Base-by-base conservation (phyloP, 2,113 vertebrate genomes). In the Dicrurus megarhynchus region DNA sequence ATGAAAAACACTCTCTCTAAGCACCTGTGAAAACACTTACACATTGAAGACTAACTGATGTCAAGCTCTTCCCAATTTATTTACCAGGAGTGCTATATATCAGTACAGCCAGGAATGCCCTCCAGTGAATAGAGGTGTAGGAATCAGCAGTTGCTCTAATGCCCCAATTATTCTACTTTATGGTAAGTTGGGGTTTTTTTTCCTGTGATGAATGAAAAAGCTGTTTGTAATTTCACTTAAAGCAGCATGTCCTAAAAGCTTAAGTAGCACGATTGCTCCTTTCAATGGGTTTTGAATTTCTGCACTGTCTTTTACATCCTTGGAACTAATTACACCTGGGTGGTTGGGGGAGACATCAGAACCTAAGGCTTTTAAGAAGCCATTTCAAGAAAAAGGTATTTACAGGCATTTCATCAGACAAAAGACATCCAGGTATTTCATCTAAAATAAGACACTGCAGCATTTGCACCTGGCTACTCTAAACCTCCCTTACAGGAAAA, bases 1-100 rank as follows among this genome's bases (percentile, higher is more conserved):
- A 93, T 87, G 41, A 84, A 78, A 92, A 84, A 84, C 32, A 68
- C 82, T 28, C 67, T 65, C 53, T 74, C 42, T 46, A 63, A 84
- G 46, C n/a, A 86, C 50, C 64, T 87, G 57, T 64, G 49, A 82
- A 96, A 96, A 94, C 53, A 88, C 67, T 87, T 60, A 69, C 24
- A 65, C 19, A 20, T 67, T 42, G 35, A 68, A 94, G 55, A 47
- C 50, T 84, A 90, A 79, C 12, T 89, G 60, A 78, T 78, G 47
- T 61, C 30, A 63, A 90, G 28, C 35, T 90, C 61, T 90, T 87
- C 28, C 28, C 59, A 70, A 28, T 88, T 82, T 91, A 83, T 94
- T 90, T 78, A 86, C 64, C 70, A 63, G 65, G 18, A 84, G n/a
- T 20, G 55, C 33, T 22, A 76, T n/a, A 39, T 18, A 78, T 41